phyloP scores from a whole-genome alignment of 2,113 vertebrate genomes.

The Nyctereutes procyonoides region DNA sequence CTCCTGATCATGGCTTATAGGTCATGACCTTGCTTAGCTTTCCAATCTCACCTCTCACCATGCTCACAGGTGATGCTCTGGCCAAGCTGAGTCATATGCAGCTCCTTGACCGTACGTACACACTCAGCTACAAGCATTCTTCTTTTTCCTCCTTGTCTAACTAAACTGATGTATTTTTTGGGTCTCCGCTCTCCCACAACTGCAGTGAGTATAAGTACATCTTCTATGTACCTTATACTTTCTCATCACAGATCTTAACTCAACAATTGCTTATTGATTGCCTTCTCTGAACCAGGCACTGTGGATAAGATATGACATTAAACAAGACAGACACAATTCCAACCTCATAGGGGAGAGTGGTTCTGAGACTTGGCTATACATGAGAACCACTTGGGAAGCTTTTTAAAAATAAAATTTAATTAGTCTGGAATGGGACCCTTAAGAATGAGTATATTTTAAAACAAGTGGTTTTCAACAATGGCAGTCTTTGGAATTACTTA shows the following conservation, averaged over 20 bases:
- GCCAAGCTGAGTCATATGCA: rapidly evolving
- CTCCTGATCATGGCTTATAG: neutral
- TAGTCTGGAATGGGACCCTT: neutral
- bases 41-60: neutral
- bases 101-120: neutral
- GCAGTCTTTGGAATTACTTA: neutral
- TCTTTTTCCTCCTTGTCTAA: neutral
- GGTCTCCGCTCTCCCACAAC: neutral
- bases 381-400: neutral
- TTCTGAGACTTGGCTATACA: neutral
- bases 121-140: neutral
- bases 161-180: neutral
- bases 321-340: neutral
- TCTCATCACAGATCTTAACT: neutral
- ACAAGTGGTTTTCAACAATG: neutral
- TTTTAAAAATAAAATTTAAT: neutral
- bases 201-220: neutral
- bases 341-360: neutral
- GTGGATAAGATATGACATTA: neutral
- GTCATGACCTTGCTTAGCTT: neutral
- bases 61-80: neutral
- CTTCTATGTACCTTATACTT: neutral
- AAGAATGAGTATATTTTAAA: neutral
- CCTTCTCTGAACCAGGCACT: neutral
- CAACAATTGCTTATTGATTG: neutral